Evolutionary conservation across 2,888 invertebrate genomes (phyloP).

Genomic region (Geotrupes spiniger): DNA sequence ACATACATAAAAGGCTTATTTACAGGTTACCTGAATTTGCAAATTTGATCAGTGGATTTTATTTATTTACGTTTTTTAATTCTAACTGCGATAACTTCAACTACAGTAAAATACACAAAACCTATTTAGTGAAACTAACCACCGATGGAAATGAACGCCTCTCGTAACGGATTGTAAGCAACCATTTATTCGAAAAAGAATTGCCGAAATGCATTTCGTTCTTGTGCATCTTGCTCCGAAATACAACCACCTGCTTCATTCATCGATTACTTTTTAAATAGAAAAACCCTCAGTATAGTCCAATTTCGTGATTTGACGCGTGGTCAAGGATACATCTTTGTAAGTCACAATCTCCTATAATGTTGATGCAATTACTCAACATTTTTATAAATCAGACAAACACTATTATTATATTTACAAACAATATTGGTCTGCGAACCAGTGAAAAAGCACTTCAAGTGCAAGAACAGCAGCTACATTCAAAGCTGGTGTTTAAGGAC

Average conservation of each 20-base stretch:
- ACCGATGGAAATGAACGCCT: constrained; percentile 9
- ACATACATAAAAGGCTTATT: constrained; percentile 38
- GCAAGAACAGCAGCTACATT: constrained; percentile 33
- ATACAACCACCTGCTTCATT: neutral
- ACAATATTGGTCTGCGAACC: constrained; percentile 31
- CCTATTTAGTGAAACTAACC: constrained; percentile 11
- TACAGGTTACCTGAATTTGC: constrained; percentile 29
- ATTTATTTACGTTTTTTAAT: constrained; percentile 9
- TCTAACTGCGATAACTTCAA: constrained; percentile 10
- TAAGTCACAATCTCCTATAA: constrained; percentile 1
- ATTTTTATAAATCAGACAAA: constrained; percentile 24
- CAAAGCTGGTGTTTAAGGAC: constrained; percentile 33
- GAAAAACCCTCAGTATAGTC: constrained; percentile 1
- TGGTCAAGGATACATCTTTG: neutral
- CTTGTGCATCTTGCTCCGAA: neutral
- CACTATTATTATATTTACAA: constrained; percentile 22
- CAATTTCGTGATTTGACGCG: neutral
- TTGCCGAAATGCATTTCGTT: neutral
- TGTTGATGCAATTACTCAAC: constrained; percentile 2
- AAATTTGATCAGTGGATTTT: constrained; percentile 17
- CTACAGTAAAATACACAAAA: constrained; percentile 7
- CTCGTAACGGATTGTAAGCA: constrained; percentile 1
- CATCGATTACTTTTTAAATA: neutral
- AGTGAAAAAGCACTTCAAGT: constrained; percentile 30
- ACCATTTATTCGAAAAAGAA: neutral